Evolutionary conservation across 2,888 invertebrate species (phyloP).

Genomic region (Cacoxenus indagator): DNA sequence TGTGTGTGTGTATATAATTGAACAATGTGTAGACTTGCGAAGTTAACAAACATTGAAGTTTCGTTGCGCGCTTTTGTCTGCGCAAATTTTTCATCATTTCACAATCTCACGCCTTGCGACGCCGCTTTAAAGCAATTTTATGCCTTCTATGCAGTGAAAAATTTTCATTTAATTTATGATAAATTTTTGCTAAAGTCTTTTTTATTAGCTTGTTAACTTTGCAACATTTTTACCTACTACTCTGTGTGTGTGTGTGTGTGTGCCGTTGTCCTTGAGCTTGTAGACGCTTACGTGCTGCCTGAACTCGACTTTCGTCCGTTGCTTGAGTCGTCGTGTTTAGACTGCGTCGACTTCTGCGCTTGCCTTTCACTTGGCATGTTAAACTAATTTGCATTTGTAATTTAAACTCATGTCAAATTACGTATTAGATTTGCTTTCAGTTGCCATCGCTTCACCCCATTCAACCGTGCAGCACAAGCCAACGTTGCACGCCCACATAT

Average conservation of each 20-base stretch:
- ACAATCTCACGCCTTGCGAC: not conserved
- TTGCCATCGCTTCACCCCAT: too few species aligned
- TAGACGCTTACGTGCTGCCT: constrained; percentile 30
- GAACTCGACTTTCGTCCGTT: constrained; percentile 24
- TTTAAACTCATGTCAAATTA: constrained; percentile 59
- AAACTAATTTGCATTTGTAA: constrained; percentile 62
- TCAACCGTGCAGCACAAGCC: not conserved
- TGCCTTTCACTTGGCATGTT: constrained; percentile 27
- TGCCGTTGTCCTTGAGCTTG: not conserved
- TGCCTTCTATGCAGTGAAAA: constrained; percentile 40
- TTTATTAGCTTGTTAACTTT: constrained; percentile 57
- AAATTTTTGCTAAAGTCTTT: constrained; percentile 53
- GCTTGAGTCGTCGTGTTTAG: not conserved
- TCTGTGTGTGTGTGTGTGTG: not conserved
- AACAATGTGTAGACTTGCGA: constrained; percentile 11
- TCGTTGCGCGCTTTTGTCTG: not conserved
- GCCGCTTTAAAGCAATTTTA: not conserved
- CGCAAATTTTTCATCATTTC: not conserved
- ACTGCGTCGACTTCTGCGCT: not conserved
- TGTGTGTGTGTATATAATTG: constrained; percentile 8
- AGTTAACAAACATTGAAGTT: constrained; percentile 14
- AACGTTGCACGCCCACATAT: not conserved
- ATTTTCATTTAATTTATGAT: constrained; percentile 63
- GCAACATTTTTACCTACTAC: constrained; percentile 19
- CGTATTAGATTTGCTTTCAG: constrained; percentile 42